Evolutionary conservation across 2,797 vertebrate genomes (phyloP).

Genomic region (Poecilia wingei): DNA sequence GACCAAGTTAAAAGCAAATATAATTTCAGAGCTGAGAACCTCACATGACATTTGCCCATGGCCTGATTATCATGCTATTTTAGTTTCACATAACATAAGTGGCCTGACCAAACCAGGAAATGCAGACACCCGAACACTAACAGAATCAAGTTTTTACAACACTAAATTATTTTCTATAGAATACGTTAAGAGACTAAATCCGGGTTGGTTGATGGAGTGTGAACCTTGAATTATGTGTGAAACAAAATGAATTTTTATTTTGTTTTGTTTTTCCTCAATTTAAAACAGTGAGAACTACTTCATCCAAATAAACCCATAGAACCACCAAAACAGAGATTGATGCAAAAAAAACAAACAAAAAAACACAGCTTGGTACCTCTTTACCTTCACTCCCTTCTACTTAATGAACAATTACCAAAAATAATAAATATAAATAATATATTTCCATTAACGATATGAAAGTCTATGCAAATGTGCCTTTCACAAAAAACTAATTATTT

Average conservation of each 20-base stretch:
- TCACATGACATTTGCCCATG: conserved; percentile 8
- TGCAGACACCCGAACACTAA: background rate
- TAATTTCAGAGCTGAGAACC: background rate
- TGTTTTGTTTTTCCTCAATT: background rate
- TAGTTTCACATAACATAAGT: background rate
- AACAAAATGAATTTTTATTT: no score
- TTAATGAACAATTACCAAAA: background rate
- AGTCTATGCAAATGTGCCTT: background rate
- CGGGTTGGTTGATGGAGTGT: background rate
- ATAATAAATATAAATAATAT: background rate
- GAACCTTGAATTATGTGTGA: background rate
- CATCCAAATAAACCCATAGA: background rate
- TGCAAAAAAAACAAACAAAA: background rate
- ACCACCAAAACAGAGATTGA: background rate
- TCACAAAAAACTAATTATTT: background rate
- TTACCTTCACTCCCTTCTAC: background rate
- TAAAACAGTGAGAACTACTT: background rate
- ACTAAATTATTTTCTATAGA: background rate
- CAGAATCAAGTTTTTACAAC: background rate
- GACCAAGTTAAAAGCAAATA: background rate
- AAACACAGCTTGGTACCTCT: background rate
- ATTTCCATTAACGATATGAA: background rate
- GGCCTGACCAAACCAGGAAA: background rate
- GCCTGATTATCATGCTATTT: background rate
- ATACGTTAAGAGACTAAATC: background rate